Evolutionary conservation across 2,113 vertebrate genomes (phyloP), one percentile per base, ranked within the genome.

Genomic region (Callopanchax toddi): DNA sequence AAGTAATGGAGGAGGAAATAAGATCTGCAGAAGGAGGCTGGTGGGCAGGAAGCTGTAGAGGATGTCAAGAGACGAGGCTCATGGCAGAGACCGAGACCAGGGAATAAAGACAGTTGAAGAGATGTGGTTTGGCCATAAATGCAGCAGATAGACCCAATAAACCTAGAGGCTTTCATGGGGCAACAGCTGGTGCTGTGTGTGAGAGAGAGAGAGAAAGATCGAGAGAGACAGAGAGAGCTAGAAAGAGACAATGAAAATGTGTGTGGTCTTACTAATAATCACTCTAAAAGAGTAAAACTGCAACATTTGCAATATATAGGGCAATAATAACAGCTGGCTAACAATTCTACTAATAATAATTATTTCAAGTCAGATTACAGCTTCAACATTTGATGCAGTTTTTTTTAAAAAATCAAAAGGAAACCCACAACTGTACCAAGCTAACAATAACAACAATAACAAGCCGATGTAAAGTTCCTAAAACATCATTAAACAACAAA

Each of bases 111-210:
- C 74, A 66, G 69, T 67, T 71, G 67, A 75, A 64, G 75, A 81
- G 61, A 76, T 80, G 80, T 68, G 68, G 79, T 79, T 76, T 70
- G 60, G 75, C 50, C 60, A 83, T 86, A 75, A 89, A 85, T 2
- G 39, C 48, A 61, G 70, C 58, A 79, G 76, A 86, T 70, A 84
- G 77, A 76, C 79, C 76, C 73, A 78, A 87, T 84, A 87, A 89
- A 85, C 26, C 55, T 45, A 12, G 56, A 78, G 55, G 63, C 60
- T 81, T 74, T 78, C 52, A 77, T 44, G 62, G 61, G 67, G 57
- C 70, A 77, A 71, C 71, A 86, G 83, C 72, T 81, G 74, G 45
- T 40, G 48, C 36, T 10, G 29, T 13, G n/a, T 22, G 43, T 44
- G 46, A 49, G 23, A 72, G 32, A 53, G 44, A 55, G 42, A 21